Percentiles rank a stretch among this genome's conserved stretches.
Conservation (phyloP, 35 echinoderm and acorn worm species). For the Hemicentrotus pulcherrimus region DNA sequence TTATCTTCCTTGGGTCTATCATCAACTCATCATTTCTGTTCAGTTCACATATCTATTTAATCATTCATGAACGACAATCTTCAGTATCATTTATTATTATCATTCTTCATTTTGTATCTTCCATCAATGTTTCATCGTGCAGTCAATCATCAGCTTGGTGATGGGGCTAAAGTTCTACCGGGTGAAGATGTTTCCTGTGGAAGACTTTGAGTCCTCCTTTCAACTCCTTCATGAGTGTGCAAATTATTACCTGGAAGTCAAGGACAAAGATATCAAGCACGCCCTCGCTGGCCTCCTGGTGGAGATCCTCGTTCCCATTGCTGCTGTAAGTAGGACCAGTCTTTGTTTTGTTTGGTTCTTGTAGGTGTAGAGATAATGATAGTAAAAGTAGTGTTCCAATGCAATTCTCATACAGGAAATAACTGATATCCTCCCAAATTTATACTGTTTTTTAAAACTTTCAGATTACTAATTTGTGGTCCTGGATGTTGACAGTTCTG, state of each 20-base stretch:
- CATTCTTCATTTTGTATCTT: background rate
- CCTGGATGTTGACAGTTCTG: no score
- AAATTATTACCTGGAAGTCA: conserved; percentile 96
- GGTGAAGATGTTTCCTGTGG: conserved; percentile 92
- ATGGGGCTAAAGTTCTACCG: conserved; percentile 99
- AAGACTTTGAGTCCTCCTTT: conserved; percentile 93
- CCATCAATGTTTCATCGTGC: background rate
- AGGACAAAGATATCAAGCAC: conserved; percentile 96
- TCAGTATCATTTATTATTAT: background rate
- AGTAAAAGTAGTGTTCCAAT: background rate
- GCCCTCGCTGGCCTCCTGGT: conserved; percentile 92
- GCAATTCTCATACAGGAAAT: no score
- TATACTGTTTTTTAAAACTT: no score
- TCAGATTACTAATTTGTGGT: no score
- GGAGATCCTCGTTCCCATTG: conserved; percentile 91
- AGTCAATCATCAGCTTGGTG: conserved; percentile 94
- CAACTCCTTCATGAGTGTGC: conserved; percentile 93
- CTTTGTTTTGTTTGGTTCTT: background rate
- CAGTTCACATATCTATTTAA: no score
- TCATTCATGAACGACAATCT: no score
- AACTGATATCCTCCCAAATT: no score
- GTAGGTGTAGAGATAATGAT: background rate
- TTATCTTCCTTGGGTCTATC: no score
- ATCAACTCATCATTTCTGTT: no score
- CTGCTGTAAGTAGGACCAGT: conserved; percentile 76